Percentiles rank a stretch among this genome's conserved stretches.
phyloP scores from a whole-genome alignment of 2,113 vertebrate species.

The Notarius quadriscutis region DNA sequence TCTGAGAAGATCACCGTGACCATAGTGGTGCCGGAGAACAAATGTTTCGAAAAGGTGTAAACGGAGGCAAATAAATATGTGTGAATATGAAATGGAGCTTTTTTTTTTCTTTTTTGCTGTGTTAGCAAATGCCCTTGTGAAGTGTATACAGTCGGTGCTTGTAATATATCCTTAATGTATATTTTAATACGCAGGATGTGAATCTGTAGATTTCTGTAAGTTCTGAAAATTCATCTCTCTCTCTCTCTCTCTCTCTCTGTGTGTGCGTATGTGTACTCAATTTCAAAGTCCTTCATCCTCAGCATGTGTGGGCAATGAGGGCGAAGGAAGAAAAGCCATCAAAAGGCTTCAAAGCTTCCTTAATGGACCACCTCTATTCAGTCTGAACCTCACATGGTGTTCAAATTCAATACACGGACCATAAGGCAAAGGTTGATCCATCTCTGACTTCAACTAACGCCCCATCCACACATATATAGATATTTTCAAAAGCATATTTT shows the following conservation, averaged over 20 bases:
- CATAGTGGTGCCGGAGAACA: neutral
- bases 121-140: neutral
- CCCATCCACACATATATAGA: no score
- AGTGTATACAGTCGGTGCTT: neutral
- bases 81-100: neutral
- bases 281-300: conserved; percentile 33
- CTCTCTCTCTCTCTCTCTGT: neutral
- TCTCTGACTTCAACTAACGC: neutral
- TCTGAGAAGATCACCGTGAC: neutral
- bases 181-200: neutral
- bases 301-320: conserved; percentile 29
- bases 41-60: neutral
- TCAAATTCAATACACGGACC: conserved; percentile 22
- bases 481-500: neutral
- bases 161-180: neutral
- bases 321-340: conserved; percentile 24
- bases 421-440: neutral
- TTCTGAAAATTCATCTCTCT: conserved; percentile 9
- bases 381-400: neutral
- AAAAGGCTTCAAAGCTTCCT: conserved; percentile 38
- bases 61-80: neutral
- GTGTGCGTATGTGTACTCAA: neutral
- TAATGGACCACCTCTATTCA: conserved; percentile 23
- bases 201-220: conserved; percentile 1
- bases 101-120: neutral